phyloP scores from a whole-genome alignment of 2,113 vertebrate genomes.

The Lepidothrix coronata region DNA sequence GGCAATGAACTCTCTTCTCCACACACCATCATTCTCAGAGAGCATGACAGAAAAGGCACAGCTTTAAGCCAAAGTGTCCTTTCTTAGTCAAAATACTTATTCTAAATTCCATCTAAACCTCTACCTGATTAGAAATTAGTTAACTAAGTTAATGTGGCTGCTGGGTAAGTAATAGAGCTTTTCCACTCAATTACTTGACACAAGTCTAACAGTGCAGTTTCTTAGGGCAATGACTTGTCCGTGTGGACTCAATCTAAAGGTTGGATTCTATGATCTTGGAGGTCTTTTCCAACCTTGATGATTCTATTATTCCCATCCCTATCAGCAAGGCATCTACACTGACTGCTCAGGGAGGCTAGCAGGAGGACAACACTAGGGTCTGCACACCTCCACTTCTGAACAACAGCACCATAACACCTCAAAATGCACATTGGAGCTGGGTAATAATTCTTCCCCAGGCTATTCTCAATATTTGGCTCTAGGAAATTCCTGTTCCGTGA shows the following conservation, averaged over 20 bases:
- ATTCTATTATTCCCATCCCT: background rate
- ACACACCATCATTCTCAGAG: background rate
- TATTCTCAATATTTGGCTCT: background rate
- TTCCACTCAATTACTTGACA: background rate
- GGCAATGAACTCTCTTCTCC: background rate
- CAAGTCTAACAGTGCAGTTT: background rate
- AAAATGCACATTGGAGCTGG: background rate
- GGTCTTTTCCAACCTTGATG: background rate
- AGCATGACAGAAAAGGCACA: background rate
- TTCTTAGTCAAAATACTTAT: background rate
- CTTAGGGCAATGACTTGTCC: too few species aligned
- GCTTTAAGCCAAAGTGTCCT: background rate
- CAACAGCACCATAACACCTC: background rate
- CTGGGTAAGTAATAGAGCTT: background rate
- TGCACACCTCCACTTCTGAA: background rate
- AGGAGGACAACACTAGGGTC: background rate
- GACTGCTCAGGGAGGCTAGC: background rate
- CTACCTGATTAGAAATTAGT: background rate
- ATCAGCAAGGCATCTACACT: fast-evolving
- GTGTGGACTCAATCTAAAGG: background rate
- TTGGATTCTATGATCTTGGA: background rate
- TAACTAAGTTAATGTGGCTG: background rate
- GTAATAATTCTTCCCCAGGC: background rate
- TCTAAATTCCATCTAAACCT: background rate
- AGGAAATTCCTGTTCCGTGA: background rate